Evolutionary conservation across 2,888 invertebrate genomes (phyloP).

Genomic region (Saturnia pavonia): DNA sequence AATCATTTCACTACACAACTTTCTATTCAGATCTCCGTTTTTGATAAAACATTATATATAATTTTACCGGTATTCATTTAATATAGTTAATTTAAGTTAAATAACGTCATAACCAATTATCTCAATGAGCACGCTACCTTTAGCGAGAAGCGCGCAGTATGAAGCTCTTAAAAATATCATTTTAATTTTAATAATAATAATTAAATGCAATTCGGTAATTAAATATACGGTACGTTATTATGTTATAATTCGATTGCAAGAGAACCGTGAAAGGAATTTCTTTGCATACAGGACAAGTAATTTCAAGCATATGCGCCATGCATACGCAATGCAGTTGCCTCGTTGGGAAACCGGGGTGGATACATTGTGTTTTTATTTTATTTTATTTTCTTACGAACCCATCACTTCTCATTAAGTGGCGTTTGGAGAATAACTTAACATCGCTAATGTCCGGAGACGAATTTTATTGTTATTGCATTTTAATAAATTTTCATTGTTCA

Average conservation of each 20-base stretch:
- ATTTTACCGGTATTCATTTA: background rate
- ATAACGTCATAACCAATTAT: background rate
- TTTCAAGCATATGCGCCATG: conserved; percentile 66
- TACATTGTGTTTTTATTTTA: conserved; percentile 71
- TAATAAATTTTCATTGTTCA: conserved; percentile 78
- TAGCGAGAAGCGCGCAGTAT: background rate
- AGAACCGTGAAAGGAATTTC: conserved; percentile 57
- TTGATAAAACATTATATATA: background rate
- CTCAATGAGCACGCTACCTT: background rate
- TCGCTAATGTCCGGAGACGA: conserved; percentile 79
- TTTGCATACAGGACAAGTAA: conserved; percentile 76
- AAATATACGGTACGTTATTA: conserved; percentile 43
- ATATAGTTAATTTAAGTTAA: background rate
- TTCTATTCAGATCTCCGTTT: background rate
- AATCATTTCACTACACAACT: background rate
- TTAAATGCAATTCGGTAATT: conserved; percentile 17
- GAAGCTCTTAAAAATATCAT: background rate
- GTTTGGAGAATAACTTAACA: conserved; percentile 81
- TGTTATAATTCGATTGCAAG: conserved; percentile 44
- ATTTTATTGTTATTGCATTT: conserved; percentile 82
- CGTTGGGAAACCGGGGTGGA: conserved; percentile 58
- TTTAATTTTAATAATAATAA: background rate
- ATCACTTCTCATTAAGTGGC: conserved; percentile 82
- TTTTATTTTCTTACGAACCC: conserved; percentile 80
- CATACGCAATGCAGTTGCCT: conserved; percentile 66